Percentiles rank a stretch among this genome's conserved stretches.
Evolutionary conservation across 2,888 invertebrate genomes (phyloP).

Genomic region (Ophion costatus): DNA sequence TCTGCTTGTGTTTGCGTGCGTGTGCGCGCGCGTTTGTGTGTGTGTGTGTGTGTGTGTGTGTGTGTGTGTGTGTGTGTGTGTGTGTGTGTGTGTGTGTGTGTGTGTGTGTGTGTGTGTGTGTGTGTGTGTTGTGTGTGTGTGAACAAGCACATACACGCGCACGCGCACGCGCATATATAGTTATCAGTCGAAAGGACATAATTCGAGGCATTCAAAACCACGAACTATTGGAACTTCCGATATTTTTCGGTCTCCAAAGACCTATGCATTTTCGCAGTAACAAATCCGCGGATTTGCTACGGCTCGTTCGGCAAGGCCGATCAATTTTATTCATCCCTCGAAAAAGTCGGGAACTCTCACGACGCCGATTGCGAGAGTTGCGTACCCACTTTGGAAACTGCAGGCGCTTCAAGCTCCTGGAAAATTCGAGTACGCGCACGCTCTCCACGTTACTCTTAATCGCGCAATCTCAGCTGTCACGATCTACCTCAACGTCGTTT

Average conservation of each 20-base stretch:
- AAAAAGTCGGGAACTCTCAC: neutral
- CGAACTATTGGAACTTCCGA: neutral
- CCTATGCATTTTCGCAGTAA: neutral
- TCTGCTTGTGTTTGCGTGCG: no score
- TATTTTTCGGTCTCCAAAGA: neutral
- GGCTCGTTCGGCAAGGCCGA: neutral
- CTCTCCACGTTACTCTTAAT: slow-evolving; percentile 4
- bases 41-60: no score
- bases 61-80: no score
- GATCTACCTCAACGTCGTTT: slow-evolving; percentile 56
- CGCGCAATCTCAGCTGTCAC: slow-evolving; percentile 42
- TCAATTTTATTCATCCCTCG: neutral
- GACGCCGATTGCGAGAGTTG: slow-evolving; percentile 39
- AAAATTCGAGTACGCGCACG: slow-evolving; percentile 36
- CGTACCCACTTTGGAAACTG: slow-evolving; percentile 44
- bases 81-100: no score
- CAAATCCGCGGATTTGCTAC: neutral
- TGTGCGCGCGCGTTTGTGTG: no score
- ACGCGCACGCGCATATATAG: no score
- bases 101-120: no score
- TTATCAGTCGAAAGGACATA: no score
- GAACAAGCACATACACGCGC: no score
- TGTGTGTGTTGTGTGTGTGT: no score
- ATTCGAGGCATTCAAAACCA: no score
- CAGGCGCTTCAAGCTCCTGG: slow-evolving; percentile 45